Evolutionary conservation across 2,888 invertebrate species (phyloP), one percentile per base, ranked within the genome.

Genomic region (Drosophila helvetica): DNA sequence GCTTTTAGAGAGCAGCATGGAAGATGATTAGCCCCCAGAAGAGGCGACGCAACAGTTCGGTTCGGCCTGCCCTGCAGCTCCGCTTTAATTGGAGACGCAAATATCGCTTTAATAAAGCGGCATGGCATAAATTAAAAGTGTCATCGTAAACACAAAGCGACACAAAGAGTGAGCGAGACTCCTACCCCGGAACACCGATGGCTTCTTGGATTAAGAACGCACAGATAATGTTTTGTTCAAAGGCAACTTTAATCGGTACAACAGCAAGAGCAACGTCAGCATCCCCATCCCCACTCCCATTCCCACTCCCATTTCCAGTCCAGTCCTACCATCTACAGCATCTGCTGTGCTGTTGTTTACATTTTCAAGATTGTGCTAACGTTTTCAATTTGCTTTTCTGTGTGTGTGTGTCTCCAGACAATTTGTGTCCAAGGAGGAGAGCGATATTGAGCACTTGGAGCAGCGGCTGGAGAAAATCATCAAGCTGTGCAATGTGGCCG

Each of bases 391-490:
- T 73, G 46, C 27, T 51, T 66, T 66, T 79, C 79, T 90, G 12
- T n/a, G 2, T 38, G 33, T 33, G 12, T 33, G 33, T 33, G 38
- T 38, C 74, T 38, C 74, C 94, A 98, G 98, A 92, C 94, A 95
- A 90, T 95, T 96, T 86, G 93, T 98, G 88, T 97, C 97, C 90
- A 96, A 96, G 78, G 96, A 98, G 90, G 98, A 98, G 92, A 93
- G 94, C 51, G 96, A 96, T 90, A 95, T 98, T 77, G 98, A 98
- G 90, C 94, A 95, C 78, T 93, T 98, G 86, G 98, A 98, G 92
- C 95, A 95, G 87, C 96, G 96, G 91, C 93, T 98, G 77, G 98
- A 98, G 89, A 97, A 97, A 94, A 97, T 98, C 90, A 93, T 98
- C 63, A 98, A 98, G 93, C 94, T 96, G 88, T 98, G 98, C 92